Base-by-base conservation (phyloP, 1,140 invertebrate species). In the Pseudomyrmex concolor region DNA sequence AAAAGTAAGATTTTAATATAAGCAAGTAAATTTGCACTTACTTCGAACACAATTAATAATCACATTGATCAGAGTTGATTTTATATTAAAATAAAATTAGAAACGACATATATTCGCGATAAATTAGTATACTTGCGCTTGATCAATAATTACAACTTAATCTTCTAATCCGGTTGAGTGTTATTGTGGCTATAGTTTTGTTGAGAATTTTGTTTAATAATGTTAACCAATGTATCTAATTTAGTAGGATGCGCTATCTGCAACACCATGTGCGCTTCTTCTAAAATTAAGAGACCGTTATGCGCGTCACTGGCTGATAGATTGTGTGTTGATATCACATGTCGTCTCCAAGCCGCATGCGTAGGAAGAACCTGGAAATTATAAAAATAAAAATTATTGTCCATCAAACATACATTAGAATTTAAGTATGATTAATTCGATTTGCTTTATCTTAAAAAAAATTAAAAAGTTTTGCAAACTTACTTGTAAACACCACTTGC, bases 251-350 rank as follows among this genome's bases (percentile, higher is more conserved):
- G 92, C 1, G 92, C 91, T 60, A 93, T 94, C 74, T 96, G 95
- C 0, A 96, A 91, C 3, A 96, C 96, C 71, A 95, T 95, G 72
- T 96, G 95, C 0, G 96, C 95, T 84, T 96, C 96, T 72, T 96
- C 95, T 89, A 96, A 94, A 10, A 96, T 95, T 43, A 96, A 93
- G 0, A 96, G 91, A 0, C 95, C 95, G 86, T 96, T 95, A 10
- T 95, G 93, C 0, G 95, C 96, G 76, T 96, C 95, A 70, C 93
- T 94, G 51, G 94, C 94, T 0, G 95, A 94, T 5, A 96, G 91
- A 13, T 95, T 95, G 89, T 96, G 96, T 3, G 94, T 91, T 2
- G 94, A 90, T 12, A 95, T 95, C 2, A 95, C 95, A 89, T 96
- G 96, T 2, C 94, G 92, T 85, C 95, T 95, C 95, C 95, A 96